These are phyloP conservation scores for Pelodytes ibericus DNA, from an alignment of 2,797 vertebrate species.

Conservation along the genomic window DNA sequence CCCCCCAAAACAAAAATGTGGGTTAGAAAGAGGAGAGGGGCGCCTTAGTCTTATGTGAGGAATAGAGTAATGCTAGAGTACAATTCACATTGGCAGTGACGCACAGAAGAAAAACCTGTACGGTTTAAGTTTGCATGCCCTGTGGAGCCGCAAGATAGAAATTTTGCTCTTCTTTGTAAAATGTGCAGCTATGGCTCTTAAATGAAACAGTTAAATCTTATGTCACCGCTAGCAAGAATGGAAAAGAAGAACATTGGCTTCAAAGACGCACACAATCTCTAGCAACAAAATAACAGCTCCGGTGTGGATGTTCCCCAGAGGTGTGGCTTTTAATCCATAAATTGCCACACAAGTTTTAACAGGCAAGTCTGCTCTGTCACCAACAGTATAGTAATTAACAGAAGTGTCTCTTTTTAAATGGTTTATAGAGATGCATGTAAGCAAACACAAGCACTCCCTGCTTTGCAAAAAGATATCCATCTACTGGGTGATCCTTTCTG, in stretches of 20 bases:
- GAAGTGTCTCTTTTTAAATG: conserved; percentile 63
- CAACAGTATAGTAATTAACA: conserved; percentile 72
- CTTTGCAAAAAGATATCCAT: conserved; percentile 60
- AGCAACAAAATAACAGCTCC: conserved; percentile 65
- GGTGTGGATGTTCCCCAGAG: conserved; percentile 79
- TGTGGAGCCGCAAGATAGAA: background rate
- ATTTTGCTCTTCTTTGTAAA: background rate
- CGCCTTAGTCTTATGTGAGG: background rate
- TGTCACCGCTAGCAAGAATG: conserved; percentile 20
- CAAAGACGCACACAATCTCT: conserved; percentile 63
- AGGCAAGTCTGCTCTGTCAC: conserved; percentile 76
- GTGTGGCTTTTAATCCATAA: conserved; percentile 88
- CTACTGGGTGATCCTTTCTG: conserved; percentile 56
- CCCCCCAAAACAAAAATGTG: background rate
- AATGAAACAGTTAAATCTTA: conserved; percentile 33
- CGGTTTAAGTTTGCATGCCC: conserved; percentile 1
- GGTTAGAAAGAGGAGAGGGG: background rate
- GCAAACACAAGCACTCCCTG: background rate
- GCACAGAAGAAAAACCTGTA: background rate
- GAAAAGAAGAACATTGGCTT: conserved; percentile 41
- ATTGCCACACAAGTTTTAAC: conserved; percentile 89
- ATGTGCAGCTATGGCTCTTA: background rate
- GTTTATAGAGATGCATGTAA: conserved; percentile 64
- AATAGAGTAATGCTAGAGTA: background rate
- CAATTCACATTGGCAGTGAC: conserved; percentile 20